Evolutionary conservation across 2,113 vertebrate genomes (phyloP).

Genomic region (Thunnus maccoyii): DNA sequence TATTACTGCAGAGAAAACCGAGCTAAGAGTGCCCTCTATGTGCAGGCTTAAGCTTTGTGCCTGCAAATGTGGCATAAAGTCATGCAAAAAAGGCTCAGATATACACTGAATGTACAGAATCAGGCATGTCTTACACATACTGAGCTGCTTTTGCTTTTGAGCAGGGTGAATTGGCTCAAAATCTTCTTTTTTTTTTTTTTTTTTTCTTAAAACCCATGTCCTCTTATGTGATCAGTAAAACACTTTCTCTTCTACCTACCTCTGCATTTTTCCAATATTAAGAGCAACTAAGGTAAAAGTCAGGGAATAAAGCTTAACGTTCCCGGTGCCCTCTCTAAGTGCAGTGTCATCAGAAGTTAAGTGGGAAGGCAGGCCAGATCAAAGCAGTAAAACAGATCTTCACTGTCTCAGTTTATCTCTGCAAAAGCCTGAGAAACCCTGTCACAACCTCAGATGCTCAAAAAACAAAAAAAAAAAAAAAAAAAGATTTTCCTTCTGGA

Average conservation of each 20-base stretch:
- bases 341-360: conserved; percentile 69
- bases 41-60: conserved; percentile 38
- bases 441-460: conserved; percentile 64
- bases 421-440: conserved; percentile 57
- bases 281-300: conserved; percentile 44
- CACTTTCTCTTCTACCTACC: neutral
- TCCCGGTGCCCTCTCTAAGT: conserved; percentile 47
- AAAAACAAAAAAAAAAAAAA: conserved; percentile 31
- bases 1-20: conserved; percentile 48
- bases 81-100: conserved; percentile 27
- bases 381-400: conserved; percentile 70
- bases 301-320: conserved; percentile 23
- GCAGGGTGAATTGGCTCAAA: neutral
- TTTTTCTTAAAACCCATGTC: no score
- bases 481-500: conserved; percentile 46
- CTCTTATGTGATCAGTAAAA: neutral
- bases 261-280: conserved; percentile 17
- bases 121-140: neutral
- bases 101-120: neutral
- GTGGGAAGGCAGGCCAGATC: conserved; percentile 61
- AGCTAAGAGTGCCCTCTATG: conserved; percentile 81
- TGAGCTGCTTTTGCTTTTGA: conserved; percentile 16
- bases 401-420: conserved; percentile 73
- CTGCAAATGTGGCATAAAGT: conserved; percentile 22
- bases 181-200: no score